Evolutionary conservation across 2,888 invertebrate species (phyloP), one percentile per base, ranked within the genome.

Genomic region (Acanthococcus lagerstroemiae): DNA sequence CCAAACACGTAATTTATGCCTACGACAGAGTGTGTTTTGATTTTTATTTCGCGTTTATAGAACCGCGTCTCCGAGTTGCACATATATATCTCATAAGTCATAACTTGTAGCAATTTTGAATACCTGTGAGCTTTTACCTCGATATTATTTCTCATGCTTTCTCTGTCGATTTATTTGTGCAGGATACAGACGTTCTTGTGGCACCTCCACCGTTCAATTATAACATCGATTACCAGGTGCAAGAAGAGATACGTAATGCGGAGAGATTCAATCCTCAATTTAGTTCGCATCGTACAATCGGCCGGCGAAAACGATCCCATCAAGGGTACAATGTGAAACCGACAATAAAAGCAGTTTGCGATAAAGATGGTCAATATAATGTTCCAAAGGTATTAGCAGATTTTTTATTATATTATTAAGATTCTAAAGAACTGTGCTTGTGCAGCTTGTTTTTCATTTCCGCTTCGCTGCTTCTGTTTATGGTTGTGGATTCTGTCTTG

Each of bases 201-300:
- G 66, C 66, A 15, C 66, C 66, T 5, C 66, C 66, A 22, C 66
- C 66, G 25, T 56, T 66, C 21, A 46, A 66, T 48, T 56, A 56
- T 19, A 56, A 48, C 56, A 46, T 30, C 19, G 66, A 66, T 22
- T 22, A 48, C 30, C 46, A 27, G 45, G 37, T 56, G 3, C 66
- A 66, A 66, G 66, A 66, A 22, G 56, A 66, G 46, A 66, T 56
- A 21, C 56, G 66, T 26, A 57, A 56, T 21, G 30, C 15, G 15
- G 66, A 66, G 57, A 56, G 66, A 50, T 57, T 66, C 37, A 37
- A 55, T 15, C 66, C 66, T 25, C 66, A 66, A 22, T 66, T 50
- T 19, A 57, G 30, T 25, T 30, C 30, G 22, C 30, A 63, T 25
- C 63, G 63, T 17, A 37, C 21, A 12, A 37, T 54, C 21, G 63